A percentile compares a stretch with the other conserved stretches of the same genome.
These are phyloP conservation scores for Helobdella robusta DNA, from an alignment of 2,888 invertebrate genomes.

Conservation along the genomic window DNA sequence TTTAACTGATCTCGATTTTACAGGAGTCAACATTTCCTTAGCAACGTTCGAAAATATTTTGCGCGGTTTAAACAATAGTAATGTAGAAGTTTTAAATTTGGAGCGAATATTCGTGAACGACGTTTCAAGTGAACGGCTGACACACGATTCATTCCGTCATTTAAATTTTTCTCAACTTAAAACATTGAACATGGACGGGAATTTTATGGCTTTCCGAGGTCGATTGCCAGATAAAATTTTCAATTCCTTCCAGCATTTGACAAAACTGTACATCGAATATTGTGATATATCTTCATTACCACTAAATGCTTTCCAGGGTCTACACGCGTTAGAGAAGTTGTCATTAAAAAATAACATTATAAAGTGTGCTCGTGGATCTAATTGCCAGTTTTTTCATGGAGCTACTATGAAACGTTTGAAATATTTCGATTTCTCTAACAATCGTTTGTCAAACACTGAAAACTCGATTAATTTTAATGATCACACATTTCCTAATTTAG, in stretches of 20 bases:
- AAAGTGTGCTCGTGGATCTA: constrained; percentile 23
- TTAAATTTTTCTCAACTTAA: constrained; percentile 18
- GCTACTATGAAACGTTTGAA: constrained; percentile 20
- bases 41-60: constrained; percentile 21
- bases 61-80: constrained; percentile 23
- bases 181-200: constrained; percentile 26
- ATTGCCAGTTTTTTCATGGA: constrained; percentile 24
- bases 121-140: not conserved
- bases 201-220: constrained; percentile 24
- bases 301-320: constrained; percentile 24
- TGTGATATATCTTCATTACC: constrained; percentile 27
- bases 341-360: constrained; percentile 23
- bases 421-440: constrained; percentile 27
- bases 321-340: constrained; percentile 20
- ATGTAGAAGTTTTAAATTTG: constrained; percentile 24
- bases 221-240: constrained; percentile 24
- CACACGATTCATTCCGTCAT: constrained; percentile 22
- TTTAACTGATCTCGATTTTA: constrained; percentile 18
- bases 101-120: constrained; percentile 26
- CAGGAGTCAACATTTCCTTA: constrained; percentile 4
- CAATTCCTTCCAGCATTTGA: constrained; percentile 23
- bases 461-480: constrained; percentile 21
- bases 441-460: constrained; percentile 21
- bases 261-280: constrained; percentile 23
- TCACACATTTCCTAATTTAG: constrained; percentile 18